Base-by-base conservation (phyloP, 1,140 invertebrate genomes). In the Macrostomum lignano region DNA sequence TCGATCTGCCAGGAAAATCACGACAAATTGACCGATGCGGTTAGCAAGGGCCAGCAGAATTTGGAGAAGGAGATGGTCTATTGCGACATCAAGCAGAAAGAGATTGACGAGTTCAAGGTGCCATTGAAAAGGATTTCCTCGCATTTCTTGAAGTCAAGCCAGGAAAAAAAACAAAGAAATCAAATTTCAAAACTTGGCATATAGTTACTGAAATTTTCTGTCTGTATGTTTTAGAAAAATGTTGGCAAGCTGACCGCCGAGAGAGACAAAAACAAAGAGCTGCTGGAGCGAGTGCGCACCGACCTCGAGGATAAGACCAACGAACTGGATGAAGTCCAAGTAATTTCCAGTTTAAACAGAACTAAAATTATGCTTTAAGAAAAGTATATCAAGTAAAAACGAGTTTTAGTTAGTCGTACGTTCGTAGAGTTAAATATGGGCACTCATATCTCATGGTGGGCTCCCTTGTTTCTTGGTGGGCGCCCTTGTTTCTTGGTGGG, bases 41-140 rank as follows among this genome's bases (percentile, higher is more conserved):
- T 36, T 11, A 31, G 35, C 19, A 15, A 24, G 10, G 29, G 19
- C 6, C 19, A 23, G 5, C 15, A 25, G 25, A 32, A 36, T 13
- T 11, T 36, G 29, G 35, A 36, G 9, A 36, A 25, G 13, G 25
- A 36, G 13, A 26, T 36, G 28, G 14, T 17, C 14, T 30, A 30
- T 30, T 30, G 28, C 28, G 28, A 30, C 11, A 7, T 30, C 10
- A 30, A 30, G 28, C 15, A 30, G 28, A 14, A 20, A 6, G 28
- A 30, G 20, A 30, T 17, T 30, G 28, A 30, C 7, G 7, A 5
- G 14, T 11, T 30, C 20, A 5, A 20, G 6, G 28, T 30, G 20
- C 15, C 14, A n/a, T n/a, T n/a, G n/a, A n/a, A n/a, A n/a, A n/a
- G n/a, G n/a, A n/a, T n/a, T n/a, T n/a, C n/a, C n/a, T n/a, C n/a